These are phyloP conservation scores for Agonum fuliginosum DNA, from an alignment of 2,888 invertebrate genomes.

Conservation along the genomic window DNA sequence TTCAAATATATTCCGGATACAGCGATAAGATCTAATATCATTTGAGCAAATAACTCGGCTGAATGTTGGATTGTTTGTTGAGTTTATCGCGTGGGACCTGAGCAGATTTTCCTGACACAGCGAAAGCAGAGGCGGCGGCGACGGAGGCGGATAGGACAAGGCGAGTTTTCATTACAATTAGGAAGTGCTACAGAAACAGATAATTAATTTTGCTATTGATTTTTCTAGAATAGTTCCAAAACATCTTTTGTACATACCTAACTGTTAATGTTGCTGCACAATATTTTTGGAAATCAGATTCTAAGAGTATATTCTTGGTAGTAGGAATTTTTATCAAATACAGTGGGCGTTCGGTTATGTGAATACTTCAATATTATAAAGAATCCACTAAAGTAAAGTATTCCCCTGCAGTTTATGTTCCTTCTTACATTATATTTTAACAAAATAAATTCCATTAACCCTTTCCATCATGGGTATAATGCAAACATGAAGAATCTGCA, in stretches of 20 bases:
- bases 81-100: slow-evolving; percentile 42
- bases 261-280: too few species aligned
- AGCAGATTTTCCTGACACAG: slow-evolving; percentile 45
- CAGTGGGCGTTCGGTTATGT: too few species aligned
- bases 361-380: too few species aligned
- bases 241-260: too few species aligned
- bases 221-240: background rate
- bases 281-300: background rate
- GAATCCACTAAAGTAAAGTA: too few species aligned
- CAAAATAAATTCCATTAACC: too few species aligned
- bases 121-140: background rate
- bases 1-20: background rate
- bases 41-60: background rate
- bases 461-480: too few species aligned
- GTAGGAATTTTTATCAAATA: background rate
- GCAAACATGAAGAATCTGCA: too few species aligned
- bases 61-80: slow-evolving; percentile 13
- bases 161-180: slow-evolving; percentile 10
- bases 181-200: slow-evolving; percentile 10
- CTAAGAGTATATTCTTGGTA: background rate
- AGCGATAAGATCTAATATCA: slow-evolving; percentile 11
- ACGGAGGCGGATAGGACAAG: background rate
- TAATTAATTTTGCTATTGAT: slow-evolving; percentile 41
- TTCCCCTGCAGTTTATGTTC: too few species aligned
- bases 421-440: too few species aligned